phyloP scores from a whole-genome alignment of 2,888 invertebrate species.

The Barypeithes pellucidus region DNA sequence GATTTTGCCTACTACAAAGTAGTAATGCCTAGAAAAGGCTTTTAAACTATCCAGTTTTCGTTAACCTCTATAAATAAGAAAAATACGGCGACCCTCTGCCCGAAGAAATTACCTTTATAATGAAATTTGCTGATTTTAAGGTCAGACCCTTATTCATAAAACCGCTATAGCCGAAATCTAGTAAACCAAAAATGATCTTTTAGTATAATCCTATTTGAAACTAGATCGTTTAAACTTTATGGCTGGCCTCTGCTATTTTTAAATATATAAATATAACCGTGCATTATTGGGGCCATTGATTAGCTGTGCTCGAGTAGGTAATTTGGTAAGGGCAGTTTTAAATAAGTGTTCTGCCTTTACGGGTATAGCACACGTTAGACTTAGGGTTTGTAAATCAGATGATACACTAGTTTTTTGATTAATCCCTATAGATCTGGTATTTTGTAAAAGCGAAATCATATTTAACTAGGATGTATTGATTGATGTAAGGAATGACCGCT shows the following conservation, averaged over 20 bases:
- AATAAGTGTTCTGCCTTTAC: slow-evolving; percentile 14
- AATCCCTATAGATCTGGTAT: not conserved
- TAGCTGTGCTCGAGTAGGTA: slow-evolving; percentile 25
- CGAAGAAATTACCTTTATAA: too few relatives aligned
- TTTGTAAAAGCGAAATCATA: not conserved
- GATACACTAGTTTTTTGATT: not conserved
- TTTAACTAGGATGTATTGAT: too few relatives aligned
- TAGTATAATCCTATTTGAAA: not conserved
- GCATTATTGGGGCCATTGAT: slow-evolving; percentile 47
- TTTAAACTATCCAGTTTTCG: too few relatives aligned
- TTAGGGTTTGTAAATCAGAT: not conserved
- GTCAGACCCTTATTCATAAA: too few relatives aligned
- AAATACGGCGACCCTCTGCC: too few relatives aligned
- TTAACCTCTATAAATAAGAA: too few relatives aligned
- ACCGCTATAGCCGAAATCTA: too few relatives aligned
- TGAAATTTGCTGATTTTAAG: too few relatives aligned
- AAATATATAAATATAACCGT: slow-evolving; percentile 19
- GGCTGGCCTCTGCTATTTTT: not conserved
- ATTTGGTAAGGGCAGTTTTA: not conserved
- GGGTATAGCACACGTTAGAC: not conserved
- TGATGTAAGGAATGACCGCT: too few relatives aligned
- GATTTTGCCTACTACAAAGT: too few relatives aligned
- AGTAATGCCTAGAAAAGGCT: too few relatives aligned
- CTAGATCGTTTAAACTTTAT: not conserved
- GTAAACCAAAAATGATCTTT: not conserved